Evolutionary conservation across 1,140 invertebrate species (phyloP).

Genomic region (Ceratosolen fusciceps): DNA sequence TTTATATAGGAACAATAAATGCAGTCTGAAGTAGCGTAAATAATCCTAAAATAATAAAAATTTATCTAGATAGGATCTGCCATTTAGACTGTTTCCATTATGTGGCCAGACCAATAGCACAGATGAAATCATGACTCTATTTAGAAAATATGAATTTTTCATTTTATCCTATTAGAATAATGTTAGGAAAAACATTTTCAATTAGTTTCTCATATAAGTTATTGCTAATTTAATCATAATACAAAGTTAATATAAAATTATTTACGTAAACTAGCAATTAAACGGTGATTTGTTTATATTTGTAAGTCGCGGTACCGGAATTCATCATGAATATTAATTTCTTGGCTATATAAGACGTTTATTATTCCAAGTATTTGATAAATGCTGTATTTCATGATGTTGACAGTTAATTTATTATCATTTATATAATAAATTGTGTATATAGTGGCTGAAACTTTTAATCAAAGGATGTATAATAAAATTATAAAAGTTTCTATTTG

Average conservation of each 20-base stretch:
- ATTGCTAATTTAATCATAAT: background rate
- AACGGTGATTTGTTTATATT: background rate
- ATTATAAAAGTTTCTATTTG: background rate
- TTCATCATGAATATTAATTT: constrained; percentile 1
- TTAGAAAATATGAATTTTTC: too few relatives aligned
- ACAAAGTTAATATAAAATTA: background rate
- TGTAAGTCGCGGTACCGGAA: background rate
- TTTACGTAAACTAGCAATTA: background rate
- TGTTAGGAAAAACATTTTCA: background rate
- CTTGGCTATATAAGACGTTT: background rate
- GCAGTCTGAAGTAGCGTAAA: too few relatives aligned
- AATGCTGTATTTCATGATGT: background rate
- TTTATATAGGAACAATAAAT: too few relatives aligned
- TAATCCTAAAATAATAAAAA: too few relatives aligned
- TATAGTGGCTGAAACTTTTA: background rate
- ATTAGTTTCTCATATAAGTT: background rate
- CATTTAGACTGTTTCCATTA: too few relatives aligned
- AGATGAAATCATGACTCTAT: too few relatives aligned
- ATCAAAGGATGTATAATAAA: background rate
- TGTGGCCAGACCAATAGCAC: too few relatives aligned
- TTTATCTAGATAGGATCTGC: too few relatives aligned
- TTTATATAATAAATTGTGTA: constrained; percentile 7
- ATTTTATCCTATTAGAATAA: too few relatives aligned
- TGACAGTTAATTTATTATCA: constrained; percentile 6
- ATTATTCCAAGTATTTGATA: background rate